Evolutionary conservation across 2,888 invertebrate species (phyloP), one percentile per base, ranked within the genome.

Genomic region (Cataglyphis cursor): DNA sequence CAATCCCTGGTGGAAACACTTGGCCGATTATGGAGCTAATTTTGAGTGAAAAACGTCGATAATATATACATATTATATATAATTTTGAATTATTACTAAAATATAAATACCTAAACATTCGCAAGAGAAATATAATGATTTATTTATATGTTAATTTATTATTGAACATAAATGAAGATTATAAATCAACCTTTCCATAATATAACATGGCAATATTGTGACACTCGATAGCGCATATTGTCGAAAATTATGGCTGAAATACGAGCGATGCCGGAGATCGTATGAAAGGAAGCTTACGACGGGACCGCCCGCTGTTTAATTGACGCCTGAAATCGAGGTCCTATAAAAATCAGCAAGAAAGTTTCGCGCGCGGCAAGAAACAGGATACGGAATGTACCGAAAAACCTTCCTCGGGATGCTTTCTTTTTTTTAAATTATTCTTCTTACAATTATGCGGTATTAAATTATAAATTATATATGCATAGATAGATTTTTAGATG

Each of bases 21-120:
- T 59, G 15, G 57, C 73, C 35, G 24, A 61, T 59, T 61, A 31
- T 41, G 15, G 21, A 24, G 41, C 21, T 28, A 51, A 65, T 72
- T 78, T 78, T 28, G 72, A 70, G 54, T 54, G 57, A 72, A 72
- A 59, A 72, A 44, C 59, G 78, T 72, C 64, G 75, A 75, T 57
- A n/a, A 10, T 21, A 28, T 28, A 28, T 28, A 28, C 24, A 28
- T 28, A n/a, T 35, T 18, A 24, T 44, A 51, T 51, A 51, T n/a
- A 31, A 80, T 35, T 73, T 6, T 1, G 9, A 59, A 12, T 24
- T 10, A 35, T 57, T 57, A 41, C 31, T 66, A 41, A 54, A 31
- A 44, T 24, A 44, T 35, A 18, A 74, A 21, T n/a, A 28, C 8
- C 31, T 12, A 12, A 51, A 64, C 21, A n/a, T 38, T 38, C n/a